Evolutionary conservation across 2,888 invertebrate genomes (phyloP), one percentile per base, ranked within the genome.

Genomic region (Gymnoscelis rufifasciata): DNA sequence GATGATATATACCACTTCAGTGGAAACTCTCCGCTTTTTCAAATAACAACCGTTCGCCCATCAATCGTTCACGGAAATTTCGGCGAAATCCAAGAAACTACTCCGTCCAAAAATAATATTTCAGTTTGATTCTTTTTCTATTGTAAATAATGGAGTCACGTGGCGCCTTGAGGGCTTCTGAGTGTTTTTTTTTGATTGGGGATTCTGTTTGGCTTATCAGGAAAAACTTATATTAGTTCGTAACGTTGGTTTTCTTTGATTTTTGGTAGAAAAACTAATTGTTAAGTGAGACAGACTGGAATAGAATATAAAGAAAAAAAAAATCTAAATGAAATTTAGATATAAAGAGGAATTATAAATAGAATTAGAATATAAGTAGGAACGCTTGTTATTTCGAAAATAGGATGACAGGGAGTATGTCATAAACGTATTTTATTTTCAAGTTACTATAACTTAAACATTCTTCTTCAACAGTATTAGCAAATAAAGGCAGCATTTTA

Each of bases 1-100:
- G 77, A 77, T 86, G 83, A 88, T 84, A 81, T 83, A 84, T 86
- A 80, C 78, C 63, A 59, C 66, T 60, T 64, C 74, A 73, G 80
- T 68, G 74, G 67, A 75, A 87, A 79, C 74, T 78, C 72, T 78
- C 68, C 76, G 83, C 84, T 86, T 87, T 84, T 87, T 86, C 86
- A 88, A 86, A 88, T 86, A 86, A 86, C 87, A 83, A 82, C 73
- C 72, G 71, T 67, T 62, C 57, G 62, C 64, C 77, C 81, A 88
- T 88, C 87, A 82, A 88, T 88, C 83, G 62, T 78, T 44, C 8
- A 19, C 38, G 15, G 38, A 87, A 87, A 87, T 87, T 83, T 82
- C 71, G 78, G 64, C 70, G 43, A 78, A 78, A 78, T 83, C 79
- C 76, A 75, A 82, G 36, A 83, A 35, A 84, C 84, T 84, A 83